Conservation (phyloP, 2,888 invertebrate species). For the Platynereis dumerilii region DNA sequence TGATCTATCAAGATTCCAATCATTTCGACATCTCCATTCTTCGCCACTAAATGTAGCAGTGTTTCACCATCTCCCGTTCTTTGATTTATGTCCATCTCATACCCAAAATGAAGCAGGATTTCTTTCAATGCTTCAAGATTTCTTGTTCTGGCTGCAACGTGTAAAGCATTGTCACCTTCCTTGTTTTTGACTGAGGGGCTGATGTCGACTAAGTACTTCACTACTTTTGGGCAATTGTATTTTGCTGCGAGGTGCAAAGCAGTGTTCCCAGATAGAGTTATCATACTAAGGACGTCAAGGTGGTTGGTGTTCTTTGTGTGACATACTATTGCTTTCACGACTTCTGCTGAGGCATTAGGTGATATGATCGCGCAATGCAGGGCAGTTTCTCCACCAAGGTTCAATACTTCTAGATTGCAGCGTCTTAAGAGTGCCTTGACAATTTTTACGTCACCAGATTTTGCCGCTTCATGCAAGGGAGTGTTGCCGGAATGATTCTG, state of each 20-base stretch:
- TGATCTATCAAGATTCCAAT: neutral
- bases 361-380: neutral
- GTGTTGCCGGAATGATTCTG: no score
- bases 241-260: no score
- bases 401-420: neutral
- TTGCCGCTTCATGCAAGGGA: slow-evolving; percentile 53
- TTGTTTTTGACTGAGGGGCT: slow-evolving; percentile 36
- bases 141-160: slow-evolving; percentile 39
- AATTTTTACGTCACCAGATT: slow-evolving; percentile 45
- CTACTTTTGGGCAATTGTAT: no score
- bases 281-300: neutral
- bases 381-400: neutral
- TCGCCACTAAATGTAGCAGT: slow-evolving; percentile 3
- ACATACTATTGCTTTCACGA: neutral
- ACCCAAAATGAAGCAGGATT: no score
- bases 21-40: neutral
- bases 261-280: neutral
- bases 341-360: neutral
- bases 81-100: no score
- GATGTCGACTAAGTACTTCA: no score
- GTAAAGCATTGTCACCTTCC: slow-evolving; percentile 47
- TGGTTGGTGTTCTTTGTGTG: neutral
- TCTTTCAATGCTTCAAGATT: no score
- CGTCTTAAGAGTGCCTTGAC: slow-evolving; percentile 39
- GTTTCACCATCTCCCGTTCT: neutral